Evolutionary conservation across 2,797 vertebrate species (phyloP).

Genomic region (Hippopotamyrus pictus): DNA sequence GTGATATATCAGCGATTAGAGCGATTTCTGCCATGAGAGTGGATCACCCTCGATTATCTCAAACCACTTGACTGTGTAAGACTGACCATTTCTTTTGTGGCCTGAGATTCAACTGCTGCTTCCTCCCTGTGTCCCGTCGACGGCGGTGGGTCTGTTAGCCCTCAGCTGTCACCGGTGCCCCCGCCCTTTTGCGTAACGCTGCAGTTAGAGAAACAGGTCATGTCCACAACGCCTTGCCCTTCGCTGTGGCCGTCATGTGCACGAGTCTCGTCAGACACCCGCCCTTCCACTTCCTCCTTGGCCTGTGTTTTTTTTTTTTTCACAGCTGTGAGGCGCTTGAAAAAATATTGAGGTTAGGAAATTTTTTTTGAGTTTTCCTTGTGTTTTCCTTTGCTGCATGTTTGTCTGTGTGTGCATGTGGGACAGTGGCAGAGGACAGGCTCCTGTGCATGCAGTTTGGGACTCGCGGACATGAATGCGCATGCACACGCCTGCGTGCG

Average conservation of each 20-base stretch:
- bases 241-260: not conserved
- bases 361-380: not conserved
- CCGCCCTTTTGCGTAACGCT: not conserved
- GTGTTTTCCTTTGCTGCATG: not conserved
- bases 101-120: not conserved
- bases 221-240: not conserved
- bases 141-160: not conserved
- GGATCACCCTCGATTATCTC: not conserved
- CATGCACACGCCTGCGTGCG: not conserved
- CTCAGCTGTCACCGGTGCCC: not conserved
- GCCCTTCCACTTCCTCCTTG: not conserved
- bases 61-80: not conserved
- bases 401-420: not conserved
- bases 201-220: not conserved
- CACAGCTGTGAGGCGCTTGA: not conserved
- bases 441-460: not conserved
- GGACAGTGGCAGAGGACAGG: not conserved
- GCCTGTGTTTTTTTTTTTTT: not conserved
- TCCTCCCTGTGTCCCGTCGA: not conserved
- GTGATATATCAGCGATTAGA: not conserved
- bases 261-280: not conserved
- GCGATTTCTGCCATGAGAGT: not conserved
- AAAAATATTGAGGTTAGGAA: not conserved
- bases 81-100: not conserved
- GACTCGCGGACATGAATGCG: too few relatives aligned